Evolutionary conservation across 2,888 invertebrate species (phyloP), one percentile per base, ranked within the genome.

Genomic region (Epinotia brunnichana): DNA sequence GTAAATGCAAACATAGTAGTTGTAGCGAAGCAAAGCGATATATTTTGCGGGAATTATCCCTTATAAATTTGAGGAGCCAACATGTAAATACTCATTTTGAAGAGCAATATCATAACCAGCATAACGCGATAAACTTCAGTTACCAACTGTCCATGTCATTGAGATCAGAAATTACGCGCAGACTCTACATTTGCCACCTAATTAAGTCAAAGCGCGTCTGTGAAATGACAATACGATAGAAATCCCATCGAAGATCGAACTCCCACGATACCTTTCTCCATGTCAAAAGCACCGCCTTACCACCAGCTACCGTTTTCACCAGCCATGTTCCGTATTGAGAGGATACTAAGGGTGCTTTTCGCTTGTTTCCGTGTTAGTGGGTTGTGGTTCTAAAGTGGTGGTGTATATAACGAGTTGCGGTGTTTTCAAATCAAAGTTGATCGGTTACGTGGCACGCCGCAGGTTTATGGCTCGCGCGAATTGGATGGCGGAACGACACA

Each of bases 371-470:
- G 2, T 35, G 56, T 68, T 39, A 4, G 15, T 13, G 2, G n/a
- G n/a, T 21, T 56, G 67, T 62, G 39, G 48, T 68, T 61, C 24
- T 62, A 72, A 51, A 17, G 44, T 75, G 75, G 74, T 73, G 67
- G 70, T 67, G 75, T 77, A 67, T 77, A 76, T 74, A 78, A 80
- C 78, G 78, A 77, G 76, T 88, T 90, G 90, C 87, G 90, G 90
- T 90, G 87, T 86, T 86, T 89, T 89, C 89, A 87, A 90, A 90
- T 89, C 88, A 88, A 88, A 87, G 87, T 82, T 77, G 78, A 81
- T 83, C 79, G 79, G 79, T 80, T 78, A 79, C 83, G 80, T 80
- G 75, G 80, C 79, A 79, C 80, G 89, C 90, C 90, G 83, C 90
- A 90, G 80, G 76, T 87, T 90, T 90, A 90, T 83, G 85, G 84